Base-by-base conservation (phyloP, 2,797 vertebrate genomes). In the Fistularia commersonii region DNA sequence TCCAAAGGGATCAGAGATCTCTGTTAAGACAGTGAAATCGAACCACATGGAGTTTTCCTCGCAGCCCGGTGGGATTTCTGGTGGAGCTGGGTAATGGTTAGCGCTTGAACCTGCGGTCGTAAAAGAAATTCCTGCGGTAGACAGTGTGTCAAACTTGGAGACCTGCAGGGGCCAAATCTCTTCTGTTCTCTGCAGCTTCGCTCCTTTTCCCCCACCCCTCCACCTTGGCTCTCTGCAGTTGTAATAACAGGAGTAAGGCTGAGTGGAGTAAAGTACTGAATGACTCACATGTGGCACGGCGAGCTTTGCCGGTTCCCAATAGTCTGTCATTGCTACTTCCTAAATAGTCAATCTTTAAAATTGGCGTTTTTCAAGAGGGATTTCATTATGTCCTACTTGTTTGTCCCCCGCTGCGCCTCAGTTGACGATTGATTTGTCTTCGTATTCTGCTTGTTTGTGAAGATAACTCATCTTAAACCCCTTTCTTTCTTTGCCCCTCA, bases 401-500 rank as follows among this genome's bases (percentile, higher is more conserved):
- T 51, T 58, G 23, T 66, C 6, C 39, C 37, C 36, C 41, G 9
- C 36, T 32, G 38, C 34, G n/a, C 9, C 13, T 8, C 6, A 48
- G 8, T 35, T 23, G 23, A 23, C 23, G 23, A 2, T 23, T 2
- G 23, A 2, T 23, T 2, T 23, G 23, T 23, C 2, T 23, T 23
- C 4, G 23, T 23, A 23, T 23, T 23, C 23, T 4, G 23, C 23
- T 23, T 23, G 23, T 23, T 23, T 23, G 23, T 23, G 2, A 23
- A 23, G 23, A 23, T 23, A 23, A 23, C 23, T 4, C 23, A 4
- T 39, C 8, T 37, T 6, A 51, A 34, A 12, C 49, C 31, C 49
- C 15, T 59, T 32, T n/a, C 7, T 58, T 31, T 31, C 48, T 51
- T 54, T 45, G 58, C 41, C 64, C 54, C 83, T 36, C 82, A 99